Base-by-base conservation (phyloP, 2,797 vertebrate genomes). In the Macropodus opercularis region DNA sequence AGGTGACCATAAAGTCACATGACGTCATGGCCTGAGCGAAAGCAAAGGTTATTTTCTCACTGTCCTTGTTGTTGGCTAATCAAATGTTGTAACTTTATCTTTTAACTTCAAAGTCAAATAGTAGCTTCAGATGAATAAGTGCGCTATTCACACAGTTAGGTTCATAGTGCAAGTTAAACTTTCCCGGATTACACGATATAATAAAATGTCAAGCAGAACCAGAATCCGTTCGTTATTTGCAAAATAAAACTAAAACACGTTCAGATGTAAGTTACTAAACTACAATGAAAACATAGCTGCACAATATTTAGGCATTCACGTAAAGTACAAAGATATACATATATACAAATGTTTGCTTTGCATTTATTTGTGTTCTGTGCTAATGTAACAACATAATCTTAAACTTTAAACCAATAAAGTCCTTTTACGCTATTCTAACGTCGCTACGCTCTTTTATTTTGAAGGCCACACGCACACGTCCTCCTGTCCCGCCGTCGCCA, bases 401-500 rank as follows among this genome's bases (percentile, higher is more conserved):
- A 34, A n/a, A 4, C 13, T 34, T 4, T 14, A 31, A 11, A 27
- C 7, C 7, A 24, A 24, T 24, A 6, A 24, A 24, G 24, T 24
- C 3, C 3, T 27, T 27, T 27, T n/a, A 27, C 4, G 9, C 2
- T 2, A 3, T 11, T 32, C 31, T 32, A 32, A 32, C 13, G 11
- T 32, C 13, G 31, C 13, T 14, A 13, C n/a, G 2, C 6, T 36
- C 6, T 18, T 52, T 73, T 74, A 68, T 65, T 79, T 49, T 77
- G 56, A 74, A 65, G 29, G 44, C 3, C 0, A 0, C 0, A 4
- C 0, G 0, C 0, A 0, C 0, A 4, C 0, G 0, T 15, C 0
- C 43, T 77, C 70, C 65, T 52, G 52, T 58, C 9, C 0, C 2
- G 3, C 1, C 19, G 8, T 5, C 6, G 4, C 6, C 8, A 0